phyloP scores from a whole-genome alignment of 2,888 invertebrate species.

The Ennomos erosarius region DNA sequence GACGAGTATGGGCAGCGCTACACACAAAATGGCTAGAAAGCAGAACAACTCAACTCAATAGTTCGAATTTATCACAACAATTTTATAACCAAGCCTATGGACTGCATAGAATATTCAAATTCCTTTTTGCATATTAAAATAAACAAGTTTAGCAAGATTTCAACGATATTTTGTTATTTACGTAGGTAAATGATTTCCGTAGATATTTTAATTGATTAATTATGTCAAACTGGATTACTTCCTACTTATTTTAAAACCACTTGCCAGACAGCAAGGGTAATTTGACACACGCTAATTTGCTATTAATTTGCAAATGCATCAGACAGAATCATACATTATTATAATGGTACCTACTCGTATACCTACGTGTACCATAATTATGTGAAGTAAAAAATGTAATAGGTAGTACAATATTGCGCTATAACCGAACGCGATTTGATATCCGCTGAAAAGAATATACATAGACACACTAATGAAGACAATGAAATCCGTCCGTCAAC shows the following conservation, averaged over 20 bases:
- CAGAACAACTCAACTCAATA: background rate
- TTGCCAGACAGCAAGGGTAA: too few relatives aligned
- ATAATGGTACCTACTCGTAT: too few relatives aligned
- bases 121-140: background rate
- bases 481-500: slow-evolving; percentile 11
- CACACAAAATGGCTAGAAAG: too few relatives aligned
- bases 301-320: too few relatives aligned
- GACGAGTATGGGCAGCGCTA: too few relatives aligned
- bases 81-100: background rate
- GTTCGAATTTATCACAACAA: background rate
- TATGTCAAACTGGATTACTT: too few relatives aligned
- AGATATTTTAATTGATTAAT: too few relatives aligned
- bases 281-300: too few relatives aligned
- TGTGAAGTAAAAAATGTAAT: background rate
- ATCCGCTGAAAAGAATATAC: background rate
- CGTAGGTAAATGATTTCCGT: too few relatives aligned
- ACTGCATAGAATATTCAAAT: background rate
- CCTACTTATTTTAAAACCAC: too few relatives aligned
- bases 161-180: background rate
- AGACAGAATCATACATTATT: too few relatives aligned
- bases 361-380: too few relatives aligned
- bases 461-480: slow-evolving; percentile 1
- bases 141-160: background rate
- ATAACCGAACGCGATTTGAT: slow-evolving; percentile 3
- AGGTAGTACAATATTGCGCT: background rate